phyloP scores from a whole-genome alignment of 2,888 invertebrate genomes.

The Drosophila pullipes region DNA sequence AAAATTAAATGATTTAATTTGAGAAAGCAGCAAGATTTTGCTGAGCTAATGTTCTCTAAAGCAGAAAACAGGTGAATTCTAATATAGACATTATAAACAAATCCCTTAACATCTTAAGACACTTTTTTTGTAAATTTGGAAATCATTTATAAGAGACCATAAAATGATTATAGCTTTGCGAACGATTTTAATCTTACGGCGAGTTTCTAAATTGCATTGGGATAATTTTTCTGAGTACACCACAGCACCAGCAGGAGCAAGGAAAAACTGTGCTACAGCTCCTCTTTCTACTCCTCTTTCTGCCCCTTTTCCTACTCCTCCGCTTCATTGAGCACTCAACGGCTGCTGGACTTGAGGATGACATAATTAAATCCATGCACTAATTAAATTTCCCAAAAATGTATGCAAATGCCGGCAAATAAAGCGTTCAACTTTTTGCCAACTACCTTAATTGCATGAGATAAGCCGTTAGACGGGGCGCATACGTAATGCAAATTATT shows the following conservation, averaged over 20 bases:
- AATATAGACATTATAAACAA: no score
- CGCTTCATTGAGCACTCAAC: slow-evolving; percentile 21
- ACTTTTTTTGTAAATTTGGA: not conserved
- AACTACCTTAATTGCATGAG: slow-evolving; percentile 84
- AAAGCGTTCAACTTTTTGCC: slow-evolving; percentile 61
- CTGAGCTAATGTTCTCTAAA: no score
- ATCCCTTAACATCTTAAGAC: not conserved
- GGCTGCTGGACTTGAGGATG: slow-evolving; percentile 46
- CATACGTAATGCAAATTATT: slow-evolving; percentile 80
- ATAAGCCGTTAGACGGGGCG: slow-evolving; percentile 75
- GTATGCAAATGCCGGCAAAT: slow-evolving; percentile 68
- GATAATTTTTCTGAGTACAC: not conserved
- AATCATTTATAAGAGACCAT: not conserved
- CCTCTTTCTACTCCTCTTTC: not conserved
- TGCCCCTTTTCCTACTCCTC: not conserved
- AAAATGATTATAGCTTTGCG: not conserved
- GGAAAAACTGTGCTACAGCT: not conserved
- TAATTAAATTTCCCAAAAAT: slow-evolving; percentile 81
- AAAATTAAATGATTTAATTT: not conserved
- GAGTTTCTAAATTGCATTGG: not conserved
- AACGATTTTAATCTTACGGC: not conserved
- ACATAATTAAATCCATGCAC: slow-evolving; percentile 85
- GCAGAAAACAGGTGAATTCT: no score
- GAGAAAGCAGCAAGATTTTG: not conserved
- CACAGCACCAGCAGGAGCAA: not conserved